These are phyloP conservation scores for Junonia oenone DNA, from an alignment of 2,888 invertebrate species.

Conservation along the genomic window DNA sequence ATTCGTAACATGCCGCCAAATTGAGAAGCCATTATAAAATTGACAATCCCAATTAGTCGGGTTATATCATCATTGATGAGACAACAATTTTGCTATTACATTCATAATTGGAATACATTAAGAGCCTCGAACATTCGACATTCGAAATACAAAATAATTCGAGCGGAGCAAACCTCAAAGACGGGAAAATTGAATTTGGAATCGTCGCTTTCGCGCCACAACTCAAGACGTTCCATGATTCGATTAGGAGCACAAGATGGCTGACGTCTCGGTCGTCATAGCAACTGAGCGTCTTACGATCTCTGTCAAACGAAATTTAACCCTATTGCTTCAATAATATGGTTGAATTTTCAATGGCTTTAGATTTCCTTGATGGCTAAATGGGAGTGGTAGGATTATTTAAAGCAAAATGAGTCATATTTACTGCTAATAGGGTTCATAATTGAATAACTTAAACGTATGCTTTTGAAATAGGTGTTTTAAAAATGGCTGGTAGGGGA, in stretches of 20 bases:
- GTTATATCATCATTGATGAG: background rate
- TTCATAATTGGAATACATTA: background rate
- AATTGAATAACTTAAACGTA: background rate
- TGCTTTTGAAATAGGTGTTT: background rate
- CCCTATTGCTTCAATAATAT: constrained; percentile 32
- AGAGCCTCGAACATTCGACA: background rate
- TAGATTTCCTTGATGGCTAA: background rate
- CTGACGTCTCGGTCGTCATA: constrained; percentile 58
- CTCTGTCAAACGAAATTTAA: constrained; percentile 31
- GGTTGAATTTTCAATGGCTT: constrained; percentile 25
- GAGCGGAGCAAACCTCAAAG: constrained; percentile 55
- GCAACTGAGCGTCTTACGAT: constrained; percentile 51
- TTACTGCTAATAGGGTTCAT: background rate
- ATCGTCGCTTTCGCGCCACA: constrained; percentile 61
- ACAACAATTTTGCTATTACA: background rate
- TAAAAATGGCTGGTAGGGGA: background rate
- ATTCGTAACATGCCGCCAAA: background rate
- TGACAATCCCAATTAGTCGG: background rate
- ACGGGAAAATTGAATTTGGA: constrained; percentile 54
- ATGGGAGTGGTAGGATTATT: background rate
- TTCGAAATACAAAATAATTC: constrained; percentile 34
- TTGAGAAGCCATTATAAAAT: background rate
- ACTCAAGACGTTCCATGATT: constrained; percentile 66
- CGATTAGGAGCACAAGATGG: constrained; percentile 60
- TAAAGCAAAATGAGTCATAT: background rate